Conservation (phyloP, 2,888 invertebrate genomes). For the Latrodectus elegans region DNA sequence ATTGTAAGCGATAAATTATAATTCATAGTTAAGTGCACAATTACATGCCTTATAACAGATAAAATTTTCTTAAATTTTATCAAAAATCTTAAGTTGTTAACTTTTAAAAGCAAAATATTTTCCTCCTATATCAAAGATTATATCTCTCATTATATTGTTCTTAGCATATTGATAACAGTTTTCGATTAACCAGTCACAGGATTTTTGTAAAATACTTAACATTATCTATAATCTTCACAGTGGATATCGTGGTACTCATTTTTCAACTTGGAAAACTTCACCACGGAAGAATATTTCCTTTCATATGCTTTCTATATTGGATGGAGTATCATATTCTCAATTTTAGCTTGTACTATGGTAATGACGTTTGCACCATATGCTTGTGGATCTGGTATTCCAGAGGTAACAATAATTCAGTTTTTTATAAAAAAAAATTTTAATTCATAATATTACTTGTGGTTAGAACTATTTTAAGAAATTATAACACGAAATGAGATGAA, state of each 20-base stretch:
- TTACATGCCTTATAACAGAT: too few relatives aligned
- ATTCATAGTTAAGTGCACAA: too few relatives aligned
- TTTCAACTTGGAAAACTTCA: constrained; percentile 83
- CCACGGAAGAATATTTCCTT: constrained; percentile 90
- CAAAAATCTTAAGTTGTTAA: too few relatives aligned
- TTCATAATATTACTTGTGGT: background rate
- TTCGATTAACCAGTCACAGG: too few relatives aligned
- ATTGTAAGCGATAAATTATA: too few relatives aligned
- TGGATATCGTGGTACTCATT: constrained; percentile 97
- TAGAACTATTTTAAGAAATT: background rate
- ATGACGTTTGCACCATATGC: constrained; percentile 99
- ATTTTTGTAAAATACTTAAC: too few relatives aligned
- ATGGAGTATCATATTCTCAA: constrained; percentile 94
- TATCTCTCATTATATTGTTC: too few relatives aligned
- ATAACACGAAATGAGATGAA: background rate
- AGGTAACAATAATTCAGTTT: constrained; percentile 77
- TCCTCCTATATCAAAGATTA: too few relatives aligned
- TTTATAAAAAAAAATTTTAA: background rate
- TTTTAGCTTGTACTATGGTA: constrained; percentile 92
- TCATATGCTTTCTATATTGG: constrained; percentile 94
- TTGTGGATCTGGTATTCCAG: constrained; percentile 97
- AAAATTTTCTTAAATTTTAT: too few relatives aligned
- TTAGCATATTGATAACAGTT: too few relatives aligned
- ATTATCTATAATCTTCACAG: constrained; percentile 76
- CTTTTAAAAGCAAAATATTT: too few relatives aligned